Evolutionary conservation across 2,113 vertebrate genomes (phyloP).

Genomic region (Rhombomys opimus): DNA sequence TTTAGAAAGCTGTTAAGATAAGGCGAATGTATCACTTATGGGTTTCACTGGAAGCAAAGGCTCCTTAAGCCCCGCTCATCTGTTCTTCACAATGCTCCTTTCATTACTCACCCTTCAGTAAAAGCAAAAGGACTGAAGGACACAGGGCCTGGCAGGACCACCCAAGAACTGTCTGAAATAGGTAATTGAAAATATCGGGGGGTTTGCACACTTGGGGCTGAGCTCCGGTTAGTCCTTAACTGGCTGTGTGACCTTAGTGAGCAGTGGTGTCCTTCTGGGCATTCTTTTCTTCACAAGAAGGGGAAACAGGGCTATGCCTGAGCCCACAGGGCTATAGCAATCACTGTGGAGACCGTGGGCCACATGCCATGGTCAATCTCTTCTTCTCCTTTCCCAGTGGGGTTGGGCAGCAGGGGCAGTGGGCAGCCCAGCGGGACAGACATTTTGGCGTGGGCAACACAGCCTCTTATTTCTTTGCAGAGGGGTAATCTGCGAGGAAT

Average conservation of each 20-base stretch:
- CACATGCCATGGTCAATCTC: background rate
- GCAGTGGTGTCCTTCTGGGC: background rate
- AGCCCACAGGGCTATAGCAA: background rate
- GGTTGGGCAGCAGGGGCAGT: no score
- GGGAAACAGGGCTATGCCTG: background rate
- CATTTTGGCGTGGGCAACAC: background rate
- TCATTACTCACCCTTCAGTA: constrained; percentile 26
- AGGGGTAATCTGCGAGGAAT: background rate
- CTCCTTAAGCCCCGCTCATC: background rate
- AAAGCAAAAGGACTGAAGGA: constrained; percentile 21
- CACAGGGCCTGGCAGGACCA: background rate
- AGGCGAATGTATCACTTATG: background rate
- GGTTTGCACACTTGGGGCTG: background rate
- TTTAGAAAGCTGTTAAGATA: constrained; percentile 60
- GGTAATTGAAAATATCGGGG: background rate
- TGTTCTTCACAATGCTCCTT: background rate
- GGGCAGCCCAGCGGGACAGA: background rate
- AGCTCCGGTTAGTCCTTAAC: background rate
- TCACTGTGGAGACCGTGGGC: background rate
- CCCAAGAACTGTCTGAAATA: background rate
- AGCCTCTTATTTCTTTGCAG: background rate
- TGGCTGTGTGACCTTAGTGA: background rate
- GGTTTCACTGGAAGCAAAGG: constrained; percentile 23
- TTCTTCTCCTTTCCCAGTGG: background rate
- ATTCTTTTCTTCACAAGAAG: background rate